phyloP scores from a whole-genome alignment of 2,797 vertebrate genomes.

The Anguilla obscura region DNA sequence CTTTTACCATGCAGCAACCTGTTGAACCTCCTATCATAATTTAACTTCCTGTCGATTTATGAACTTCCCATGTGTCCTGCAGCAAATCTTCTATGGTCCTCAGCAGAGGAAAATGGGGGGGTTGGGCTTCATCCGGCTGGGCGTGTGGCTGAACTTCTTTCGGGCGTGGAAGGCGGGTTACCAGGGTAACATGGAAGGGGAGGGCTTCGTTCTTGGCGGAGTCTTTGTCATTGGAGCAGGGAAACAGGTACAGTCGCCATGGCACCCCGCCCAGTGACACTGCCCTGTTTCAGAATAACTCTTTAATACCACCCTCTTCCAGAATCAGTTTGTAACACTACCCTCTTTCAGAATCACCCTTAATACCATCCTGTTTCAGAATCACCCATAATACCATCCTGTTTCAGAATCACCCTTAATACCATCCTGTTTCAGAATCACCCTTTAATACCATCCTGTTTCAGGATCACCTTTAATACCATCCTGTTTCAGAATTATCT shows the following conservation, averaged over 20 bases:
- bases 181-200: slow-evolving; percentile 89
- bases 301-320: neutral
- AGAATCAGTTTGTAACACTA: neutral
- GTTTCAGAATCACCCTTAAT: neutral
- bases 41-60: neutral
- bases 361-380: neutral
- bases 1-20: neutral
- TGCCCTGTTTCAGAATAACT: neutral
- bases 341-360: neutral
- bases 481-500: neutral
- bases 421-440: neutral
- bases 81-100: slow-evolving; percentile 92
- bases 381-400: neutral
- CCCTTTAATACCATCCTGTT: neutral
- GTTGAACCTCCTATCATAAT: too few relatives aligned
- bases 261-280: neutral
- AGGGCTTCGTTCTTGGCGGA: slow-evolving; percentile 91
- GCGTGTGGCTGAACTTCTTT: slow-evolving; percentile 92
- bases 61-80: slow-evolving; percentile 24
- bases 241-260: slow-evolving; percentile 78
- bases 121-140: slow-evolving; percentile 84
- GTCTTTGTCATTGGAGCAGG: slow-evolving; percentile 93
- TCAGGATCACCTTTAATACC: neutral
- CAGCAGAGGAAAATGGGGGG: slow-evolving; percentile 83
- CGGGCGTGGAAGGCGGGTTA: slow-evolving; percentile 86